Evolutionary conservation across 2,888 invertebrate species (phyloP), one percentile per base, ranked within the genome.

Genomic region (Zootermopsis nevadensis): DNA sequence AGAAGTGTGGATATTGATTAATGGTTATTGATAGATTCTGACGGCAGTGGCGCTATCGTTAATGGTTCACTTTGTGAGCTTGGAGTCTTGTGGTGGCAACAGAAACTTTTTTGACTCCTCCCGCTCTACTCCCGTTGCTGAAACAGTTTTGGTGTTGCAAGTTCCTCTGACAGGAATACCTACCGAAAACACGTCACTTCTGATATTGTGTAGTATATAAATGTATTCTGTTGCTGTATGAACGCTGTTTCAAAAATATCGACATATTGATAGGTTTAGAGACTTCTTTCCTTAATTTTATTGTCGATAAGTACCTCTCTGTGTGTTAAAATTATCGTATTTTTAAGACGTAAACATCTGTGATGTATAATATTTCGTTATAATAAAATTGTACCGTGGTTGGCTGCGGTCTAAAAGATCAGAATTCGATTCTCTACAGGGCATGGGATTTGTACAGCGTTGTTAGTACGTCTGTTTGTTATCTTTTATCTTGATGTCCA

Each of bases 11-110:
- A 55, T 82, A 82, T 84, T 84, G 84, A 84, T 84, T 82, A 84
- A 82, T 84, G 84, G 84, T 82, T 84, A 84, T 84, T 84, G 84
- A 84, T 84, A 82, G 67, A 79, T 35, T 33, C 38, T 60, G 74
- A 74, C 24, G 35, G 42, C 4, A 53, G 72, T 42, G 38, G 42
- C 38, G 31, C 27, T 7, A 31, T 74, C n/a, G 60, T n/a, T 60
- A 60, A 60, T 60, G 60, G 60, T 60, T 60, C 60, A 60, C 60
- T 60, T 60, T 27, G 60, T 60, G 60, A 27, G 60, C 60, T n/a
- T n/a, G 27, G 19, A n/a, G n/a, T n/a, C 60, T 60, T 60, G 60
- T 74, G 74, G 74, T 74, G 74, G 31, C 74, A 74, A 74, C 74
- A 42, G 74, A 74, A 74, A 74, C 33, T 74, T 74, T n/a, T 69